These are phyloP conservation scores for Calephelis nemesis DNA, from an alignment of 1,140 invertebrate species.

Conservation along the genomic window DNA sequence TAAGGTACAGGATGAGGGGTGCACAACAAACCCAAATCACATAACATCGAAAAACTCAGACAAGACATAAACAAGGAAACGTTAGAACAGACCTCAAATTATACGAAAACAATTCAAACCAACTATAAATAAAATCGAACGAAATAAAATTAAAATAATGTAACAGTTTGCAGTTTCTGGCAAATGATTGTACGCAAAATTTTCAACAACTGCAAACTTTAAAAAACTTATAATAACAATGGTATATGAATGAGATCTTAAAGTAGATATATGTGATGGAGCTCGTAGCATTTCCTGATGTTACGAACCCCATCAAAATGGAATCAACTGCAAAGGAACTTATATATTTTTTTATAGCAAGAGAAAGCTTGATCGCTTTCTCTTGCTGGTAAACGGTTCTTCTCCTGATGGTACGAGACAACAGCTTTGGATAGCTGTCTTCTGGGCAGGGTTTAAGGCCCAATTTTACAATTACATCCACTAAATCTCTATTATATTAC, in stretches of 20 bases:
- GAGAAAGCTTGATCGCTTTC: too few relatives aligned
- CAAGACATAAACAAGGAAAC: conserved; percentile 36
- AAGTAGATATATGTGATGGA: background rate
- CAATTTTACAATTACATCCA: too few relatives aligned
- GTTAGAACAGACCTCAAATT: conserved; percentile 41
- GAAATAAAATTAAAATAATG: conserved; percentile 35
- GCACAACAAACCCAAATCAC: conserved; percentile 56
- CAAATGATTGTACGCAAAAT: background rate
- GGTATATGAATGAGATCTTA: conserved; percentile 43
- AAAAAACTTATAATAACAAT: conserved; percentile 43
- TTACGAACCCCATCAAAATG: background rate
- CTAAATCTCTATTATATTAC: too few relatives aligned
- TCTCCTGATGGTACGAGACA: too few relatives aligned
- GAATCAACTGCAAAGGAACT: background rate
- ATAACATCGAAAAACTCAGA: conserved; percentile 54
- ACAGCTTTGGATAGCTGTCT: too few relatives aligned
- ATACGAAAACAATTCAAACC: conserved; percentile 36
- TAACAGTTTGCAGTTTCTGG: conserved; percentile 35
- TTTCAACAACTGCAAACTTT: conserved; percentile 16
- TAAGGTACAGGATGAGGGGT: conserved; percentile 48
- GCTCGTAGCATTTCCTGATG: background rate
- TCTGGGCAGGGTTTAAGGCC: too few relatives aligned
- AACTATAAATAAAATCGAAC: conserved; percentile 24
- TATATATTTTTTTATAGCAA: too few relatives aligned
- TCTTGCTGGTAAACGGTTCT: too few relatives aligned